These are phyloP conservation scores for Ophraella communa DNA, from an alignment of 2,888 invertebrate species.

Conservation along the genomic window DNA sequence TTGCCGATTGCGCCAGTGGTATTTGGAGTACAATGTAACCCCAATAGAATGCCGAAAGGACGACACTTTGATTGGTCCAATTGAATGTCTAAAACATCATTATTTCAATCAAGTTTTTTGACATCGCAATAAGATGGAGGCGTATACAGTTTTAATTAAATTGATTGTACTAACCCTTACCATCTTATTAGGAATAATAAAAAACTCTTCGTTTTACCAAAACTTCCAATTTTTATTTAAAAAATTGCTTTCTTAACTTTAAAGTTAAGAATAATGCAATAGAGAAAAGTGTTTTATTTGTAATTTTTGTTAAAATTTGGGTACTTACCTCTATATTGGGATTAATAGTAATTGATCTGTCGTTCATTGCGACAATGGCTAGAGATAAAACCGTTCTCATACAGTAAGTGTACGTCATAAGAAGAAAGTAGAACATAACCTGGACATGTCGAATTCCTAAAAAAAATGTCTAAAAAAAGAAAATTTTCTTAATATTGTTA, in stretches of 20 bases:
- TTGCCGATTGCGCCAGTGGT: constrained; percentile 74
- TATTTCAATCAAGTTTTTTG: neutral
- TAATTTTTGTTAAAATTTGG: neutral
- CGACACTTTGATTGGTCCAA: constrained; percentile 65
- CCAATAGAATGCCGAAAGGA: constrained; percentile 81
- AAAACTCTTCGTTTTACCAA: too few relatives aligned
- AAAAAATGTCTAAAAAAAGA: constrained; percentile 35
- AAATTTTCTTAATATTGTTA: neutral
- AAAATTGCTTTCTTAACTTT: too few relatives aligned
- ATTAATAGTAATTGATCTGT: constrained; percentile 55
- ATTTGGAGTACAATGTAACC: constrained; percentile 78
- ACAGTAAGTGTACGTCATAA: constrained; percentile 67
- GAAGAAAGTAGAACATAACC: constrained; percentile 65
- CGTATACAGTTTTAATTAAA: neutral
- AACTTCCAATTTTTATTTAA: too few relatives aligned
- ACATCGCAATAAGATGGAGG: too few relatives aligned
- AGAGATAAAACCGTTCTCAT: constrained; percentile 73
- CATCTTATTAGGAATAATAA: too few relatives aligned
- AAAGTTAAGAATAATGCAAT: too few relatives aligned
- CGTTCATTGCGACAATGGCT: constrained; percentile 76
- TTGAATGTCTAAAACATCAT: constrained; percentile 60
- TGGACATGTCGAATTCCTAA: constrained; percentile 71
- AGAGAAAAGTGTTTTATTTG: too few relatives aligned
- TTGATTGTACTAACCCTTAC: too few relatives aligned
- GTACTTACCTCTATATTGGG: constrained; percentile 60